Conservation (phyloP, 2,888 invertebrate species). For the Alitta virens region DNA sequence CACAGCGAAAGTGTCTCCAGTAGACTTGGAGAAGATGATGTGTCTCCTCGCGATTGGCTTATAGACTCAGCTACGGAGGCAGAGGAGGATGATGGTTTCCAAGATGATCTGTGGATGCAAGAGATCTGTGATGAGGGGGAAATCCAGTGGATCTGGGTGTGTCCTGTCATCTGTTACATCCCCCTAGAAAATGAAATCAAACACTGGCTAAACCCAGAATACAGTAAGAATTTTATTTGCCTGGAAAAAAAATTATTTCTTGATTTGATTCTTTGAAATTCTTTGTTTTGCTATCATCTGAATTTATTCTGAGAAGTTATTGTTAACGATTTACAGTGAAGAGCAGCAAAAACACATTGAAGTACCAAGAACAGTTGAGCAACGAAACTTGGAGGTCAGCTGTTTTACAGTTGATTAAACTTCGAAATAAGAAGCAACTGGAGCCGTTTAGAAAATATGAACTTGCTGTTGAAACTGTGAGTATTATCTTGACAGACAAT, state of each 20-base stretch:
- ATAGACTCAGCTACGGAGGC: slow-evolving; percentile 59
- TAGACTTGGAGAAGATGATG: not conserved
- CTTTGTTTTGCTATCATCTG: too few species aligned
- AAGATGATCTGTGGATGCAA: slow-evolving; percentile 22
- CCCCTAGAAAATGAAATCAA: not conserved
- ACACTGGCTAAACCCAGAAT: not conserved
- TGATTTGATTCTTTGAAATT: too few species aligned
- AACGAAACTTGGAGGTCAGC: slow-evolving; percentile 3
- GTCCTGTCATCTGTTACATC: not conserved
- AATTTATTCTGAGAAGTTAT: too few species aligned
- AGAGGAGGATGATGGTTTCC: slow-evolving; percentile 61
- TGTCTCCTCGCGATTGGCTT: too few species aligned
- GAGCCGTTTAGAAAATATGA: slow-evolving; percentile 67
- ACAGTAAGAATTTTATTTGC: too few species aligned
- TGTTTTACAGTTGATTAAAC: slow-evolving; percentile 59
- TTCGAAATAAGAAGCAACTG: slow-evolving; percentile 61
- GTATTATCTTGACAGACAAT: not conserved
- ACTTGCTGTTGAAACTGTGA: slow-evolving; percentile 68
- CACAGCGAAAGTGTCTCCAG: not conserved
- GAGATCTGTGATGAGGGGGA: slow-evolving; percentile 10
- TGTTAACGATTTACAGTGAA: too few species aligned
- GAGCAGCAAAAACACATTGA: not conserved
- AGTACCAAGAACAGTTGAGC: slow-evolving; percentile 7
- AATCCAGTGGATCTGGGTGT: slow-evolving; percentile 17
- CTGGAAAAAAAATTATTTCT: too few species aligned